Conservation (phyloP, 2,888 invertebrate species). For the Aricia artaxerxes region DNA sequence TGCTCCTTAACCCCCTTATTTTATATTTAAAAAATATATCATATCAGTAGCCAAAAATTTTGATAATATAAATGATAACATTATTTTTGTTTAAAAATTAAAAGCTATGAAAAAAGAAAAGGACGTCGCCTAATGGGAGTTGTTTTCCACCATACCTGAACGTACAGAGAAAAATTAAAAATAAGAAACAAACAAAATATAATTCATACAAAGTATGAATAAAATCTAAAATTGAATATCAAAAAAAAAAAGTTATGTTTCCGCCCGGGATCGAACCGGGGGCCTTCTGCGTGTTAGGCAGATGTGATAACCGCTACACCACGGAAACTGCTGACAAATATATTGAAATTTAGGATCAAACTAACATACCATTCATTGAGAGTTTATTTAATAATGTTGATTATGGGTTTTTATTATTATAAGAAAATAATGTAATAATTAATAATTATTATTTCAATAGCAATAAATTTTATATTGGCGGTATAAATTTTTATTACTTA, state of each 20-base stretch:
- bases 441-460: neutral
- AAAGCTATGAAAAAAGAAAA: no score
- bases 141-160: no score
- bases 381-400: neutral
- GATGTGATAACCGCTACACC: constrained; percentile 96
- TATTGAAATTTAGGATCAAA: neutral
- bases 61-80: no score
- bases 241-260: constrained; percentile 77
- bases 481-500: neutral
- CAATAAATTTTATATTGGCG: neutral
- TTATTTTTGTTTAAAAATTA: no score
- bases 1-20: no score
- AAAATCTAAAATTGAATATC: neutral
- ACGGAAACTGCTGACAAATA: constrained; percentile 81
- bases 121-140: no score
- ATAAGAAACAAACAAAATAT: no score
- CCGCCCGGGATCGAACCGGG: constrained; percentile 94
- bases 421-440: no score
- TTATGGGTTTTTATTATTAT: neutral
- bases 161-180: no score
- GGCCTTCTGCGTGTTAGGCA: constrained; percentile 95
- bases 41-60: no score
- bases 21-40: no score
- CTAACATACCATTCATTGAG: neutral
- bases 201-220: no score